Evolutionary conservation across 2,797 vertebrate genomes (phyloP).

Genomic region (Myiotriccus ornatus): DNA sequence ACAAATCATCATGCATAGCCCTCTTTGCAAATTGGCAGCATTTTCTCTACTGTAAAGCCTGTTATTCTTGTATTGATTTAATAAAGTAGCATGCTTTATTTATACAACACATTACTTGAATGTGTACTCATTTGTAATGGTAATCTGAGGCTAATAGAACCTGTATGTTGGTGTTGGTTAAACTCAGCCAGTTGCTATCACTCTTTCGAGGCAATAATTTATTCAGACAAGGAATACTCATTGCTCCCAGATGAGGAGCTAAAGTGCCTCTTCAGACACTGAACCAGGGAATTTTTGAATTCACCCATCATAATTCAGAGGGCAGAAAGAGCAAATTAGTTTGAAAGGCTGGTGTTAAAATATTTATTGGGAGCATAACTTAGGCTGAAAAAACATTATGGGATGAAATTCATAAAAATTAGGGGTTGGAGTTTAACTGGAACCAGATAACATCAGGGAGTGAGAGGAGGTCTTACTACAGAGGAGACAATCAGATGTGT

Average conservation of each 20-base stretch:
- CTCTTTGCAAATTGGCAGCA: background rate
- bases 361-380: background rate
- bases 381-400: background rate
- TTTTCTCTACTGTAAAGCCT: background rate
- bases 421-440: background rate
- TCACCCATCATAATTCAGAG: background rate
- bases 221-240: background rate
- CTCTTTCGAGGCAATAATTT: background rate
- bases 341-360: background rate
- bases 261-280: background rate
- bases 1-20: background rate
- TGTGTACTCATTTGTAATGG: background rate
- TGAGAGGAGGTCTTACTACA: background rate
- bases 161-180: background rate
- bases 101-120: background rate
- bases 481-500: background rate
- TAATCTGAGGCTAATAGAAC: slow-evolving; percentile 41
- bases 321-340: background rate
- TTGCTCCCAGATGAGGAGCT: background rate
- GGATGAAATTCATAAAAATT: background rate
- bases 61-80: slow-evolving; percentile 25
- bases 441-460: background rate
- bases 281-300: background rate
- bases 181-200: background rate
- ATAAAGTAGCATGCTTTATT: slow-evolving; percentile 4